Conservation (phyloP, 2,797 vertebrate genomes). For the Sardinella longiceps region DNA sequence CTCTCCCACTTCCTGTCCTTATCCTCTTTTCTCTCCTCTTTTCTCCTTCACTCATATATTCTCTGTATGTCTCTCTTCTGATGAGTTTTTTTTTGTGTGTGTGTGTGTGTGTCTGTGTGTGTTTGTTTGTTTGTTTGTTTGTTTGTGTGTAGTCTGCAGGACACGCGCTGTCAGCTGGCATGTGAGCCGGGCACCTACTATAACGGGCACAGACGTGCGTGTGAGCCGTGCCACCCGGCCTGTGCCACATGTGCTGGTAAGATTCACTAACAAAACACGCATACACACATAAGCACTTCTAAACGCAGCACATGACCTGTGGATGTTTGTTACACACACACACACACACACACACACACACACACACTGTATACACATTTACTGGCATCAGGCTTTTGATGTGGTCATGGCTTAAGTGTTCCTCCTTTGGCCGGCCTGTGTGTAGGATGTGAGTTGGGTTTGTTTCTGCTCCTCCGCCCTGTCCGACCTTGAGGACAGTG, state of each 20-base stretch:
- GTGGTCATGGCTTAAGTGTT: not conserved
- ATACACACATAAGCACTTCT: not conserved
- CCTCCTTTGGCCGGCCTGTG: not conserved
- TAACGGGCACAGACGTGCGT: constrained; percentile 84
- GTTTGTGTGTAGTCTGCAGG: constrained; percentile 81
- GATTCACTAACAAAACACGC: not conserved
- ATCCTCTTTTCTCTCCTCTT: constrained; percentile 30
- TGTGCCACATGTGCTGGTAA: constrained; percentile 95
- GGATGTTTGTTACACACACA: not conserved
- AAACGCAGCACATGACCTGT: not conserved
- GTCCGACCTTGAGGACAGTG: not conserved
- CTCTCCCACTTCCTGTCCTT: constrained; percentile 30
- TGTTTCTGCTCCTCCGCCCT: not conserved
- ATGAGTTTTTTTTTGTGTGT: not conserved
- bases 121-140: constrained; percentile 22
- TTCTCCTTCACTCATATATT: not conserved
- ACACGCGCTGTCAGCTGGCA: constrained; percentile 84
- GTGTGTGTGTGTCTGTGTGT: constrained; percentile 27
- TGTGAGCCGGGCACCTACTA: constrained; percentile 91
- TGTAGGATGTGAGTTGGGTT: not conserved
- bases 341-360: not conserved
- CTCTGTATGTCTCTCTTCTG: not conserved
- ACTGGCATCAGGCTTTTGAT: not conserved
- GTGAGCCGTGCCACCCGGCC: constrained; percentile 88
- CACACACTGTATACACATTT: not conserved